A percentile compares a stretch with the other conserved stretches of the same genome.
Evolutionary conservation across 2,888 invertebrate genomes (phyloP).

Genomic region (Apotomis betuletana): DNA sequence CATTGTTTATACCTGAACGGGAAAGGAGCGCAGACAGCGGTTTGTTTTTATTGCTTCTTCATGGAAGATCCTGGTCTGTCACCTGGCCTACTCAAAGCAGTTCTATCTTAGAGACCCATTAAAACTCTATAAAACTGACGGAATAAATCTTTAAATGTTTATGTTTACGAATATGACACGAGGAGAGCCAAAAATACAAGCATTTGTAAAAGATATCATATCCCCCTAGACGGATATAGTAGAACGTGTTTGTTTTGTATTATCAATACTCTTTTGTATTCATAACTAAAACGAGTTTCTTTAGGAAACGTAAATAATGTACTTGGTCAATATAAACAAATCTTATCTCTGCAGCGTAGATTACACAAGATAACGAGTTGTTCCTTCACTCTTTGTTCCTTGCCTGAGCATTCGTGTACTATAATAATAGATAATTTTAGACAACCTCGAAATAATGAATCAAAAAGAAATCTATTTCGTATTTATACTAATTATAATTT

Average conservation of each 20-base stretch:
- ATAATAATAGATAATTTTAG: background rate
- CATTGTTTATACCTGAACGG: slow-evolving; percentile 33
- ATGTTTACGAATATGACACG: no score
- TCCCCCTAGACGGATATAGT: background rate
- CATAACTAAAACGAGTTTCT: slow-evolving; percentile 32
- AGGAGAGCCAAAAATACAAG: no score
- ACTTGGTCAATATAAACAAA: slow-evolving; percentile 39
- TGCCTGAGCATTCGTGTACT: background rate
- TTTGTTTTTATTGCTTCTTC: slow-evolving; percentile 24
- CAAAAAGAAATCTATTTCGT: no score
- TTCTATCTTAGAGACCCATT: no score
- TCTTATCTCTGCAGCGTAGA: slow-evolving; percentile 38
- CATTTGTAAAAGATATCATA: no score
- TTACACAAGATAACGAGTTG: slow-evolving; percentile 36
- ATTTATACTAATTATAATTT: no score
- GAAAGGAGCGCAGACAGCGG: slow-evolving; percentile 18
- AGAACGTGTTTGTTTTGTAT: slow-evolving; percentile 11
- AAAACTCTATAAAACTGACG: no score
- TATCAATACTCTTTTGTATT: slow-evolving; percentile 11
- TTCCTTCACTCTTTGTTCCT: slow-evolving; percentile 34
- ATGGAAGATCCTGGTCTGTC: slow-evolving; percentile 1
- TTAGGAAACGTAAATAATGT: slow-evolving; percentile 27
- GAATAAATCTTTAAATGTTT: no score
- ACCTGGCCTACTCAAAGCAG: background rate
- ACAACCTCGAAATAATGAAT: no score